phyloP scores from a whole-genome alignment of 2,888 invertebrate genomes.

The Neuroscelio doddi region DNA sequence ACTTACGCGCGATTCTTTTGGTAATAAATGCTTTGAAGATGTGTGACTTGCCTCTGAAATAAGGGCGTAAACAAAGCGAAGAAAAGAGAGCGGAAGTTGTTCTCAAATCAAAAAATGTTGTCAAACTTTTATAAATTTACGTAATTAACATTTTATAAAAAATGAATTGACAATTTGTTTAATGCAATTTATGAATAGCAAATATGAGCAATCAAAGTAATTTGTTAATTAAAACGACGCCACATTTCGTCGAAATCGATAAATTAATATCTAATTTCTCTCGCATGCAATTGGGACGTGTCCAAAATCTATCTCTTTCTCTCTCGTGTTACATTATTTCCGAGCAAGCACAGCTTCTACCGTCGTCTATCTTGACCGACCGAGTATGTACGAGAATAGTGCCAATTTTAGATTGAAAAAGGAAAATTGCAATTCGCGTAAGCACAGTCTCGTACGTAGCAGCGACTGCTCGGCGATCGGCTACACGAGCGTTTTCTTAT shows the following conservation, averaged over 20 bases:
- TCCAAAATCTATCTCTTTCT: conserved; percentile 38
- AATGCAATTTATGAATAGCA: too few relatives aligned
- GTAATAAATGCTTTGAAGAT: conserved; percentile 19
- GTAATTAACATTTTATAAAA: too few relatives aligned
- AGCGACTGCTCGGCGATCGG: conserved; percentile 45
- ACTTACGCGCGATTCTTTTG: conserved; percentile 30
- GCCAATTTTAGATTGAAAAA: conserved; percentile 47
- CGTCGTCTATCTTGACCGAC: conserved; percentile 40
- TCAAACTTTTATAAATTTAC: too few relatives aligned
- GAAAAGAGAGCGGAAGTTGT: conserved; percentile 22
- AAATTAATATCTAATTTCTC: conserved; percentile 21
- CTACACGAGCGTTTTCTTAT: conserved; percentile 10
- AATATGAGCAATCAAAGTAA: too few relatives aligned
- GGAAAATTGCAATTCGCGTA: conserved; percentile 35
- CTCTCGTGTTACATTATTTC: conserved; percentile 36
- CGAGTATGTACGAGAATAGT: conserved; percentile 47
- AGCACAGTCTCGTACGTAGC: conserved; percentile 43
- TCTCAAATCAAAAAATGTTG: too few relatives aligned
- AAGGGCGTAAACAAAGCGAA: conserved; percentile 14
- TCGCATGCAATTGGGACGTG: conserved; percentile 34
- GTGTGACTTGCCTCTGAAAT: conserved; percentile 26
- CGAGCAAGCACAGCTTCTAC: conserved; percentile 38
- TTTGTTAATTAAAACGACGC: too few relatives aligned
- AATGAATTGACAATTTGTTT: too few relatives aligned
- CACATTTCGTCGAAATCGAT: too few relatives aligned